Conservation (phyloP, 1,140 invertebrate genomes). For the Anadara kagoshimensis region DNA sequence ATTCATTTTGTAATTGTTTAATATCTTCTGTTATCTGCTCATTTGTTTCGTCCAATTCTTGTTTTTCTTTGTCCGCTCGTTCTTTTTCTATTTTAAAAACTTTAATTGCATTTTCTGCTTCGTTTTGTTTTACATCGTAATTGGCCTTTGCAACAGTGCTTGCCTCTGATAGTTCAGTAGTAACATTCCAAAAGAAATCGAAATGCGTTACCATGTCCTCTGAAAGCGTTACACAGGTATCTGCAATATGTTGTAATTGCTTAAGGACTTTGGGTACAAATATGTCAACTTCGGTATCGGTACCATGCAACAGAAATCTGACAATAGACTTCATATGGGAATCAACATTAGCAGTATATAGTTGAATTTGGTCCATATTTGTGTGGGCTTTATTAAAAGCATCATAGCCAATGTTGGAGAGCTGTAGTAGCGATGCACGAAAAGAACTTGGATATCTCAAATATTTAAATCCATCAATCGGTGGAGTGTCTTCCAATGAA, state of each 20-base stretch:
- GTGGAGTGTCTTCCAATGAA: background rate
- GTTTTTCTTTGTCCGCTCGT: background rate
- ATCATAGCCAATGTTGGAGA: constrained; percentile 9
- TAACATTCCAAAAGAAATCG: background rate
- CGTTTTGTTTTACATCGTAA: constrained; percentile 9
- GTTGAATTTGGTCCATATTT: constrained; percentile 27
- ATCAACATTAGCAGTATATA: constrained; percentile 11
- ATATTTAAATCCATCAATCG: constrained; percentile 14
- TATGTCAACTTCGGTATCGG: background rate
- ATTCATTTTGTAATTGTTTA: constrained; percentile 3
- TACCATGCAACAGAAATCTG: constrained; percentile 4
- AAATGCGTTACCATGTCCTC: constrained; percentile 4
- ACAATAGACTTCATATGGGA: constrained; percentile 8
- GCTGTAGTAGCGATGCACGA: constrained; percentile 11
- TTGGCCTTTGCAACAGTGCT: background rate
- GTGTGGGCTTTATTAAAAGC: constrained; percentile 23
- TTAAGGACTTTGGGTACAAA: constrained; percentile 11
- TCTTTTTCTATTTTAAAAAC: background rate
- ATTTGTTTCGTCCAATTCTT: background rate
- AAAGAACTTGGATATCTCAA: constrained; percentile 18
- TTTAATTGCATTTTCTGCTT: constrained; percentile 8
- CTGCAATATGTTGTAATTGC: constrained; percentile 13
- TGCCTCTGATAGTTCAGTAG: constrained; percentile 8
- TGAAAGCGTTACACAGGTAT: constrained; percentile 1
- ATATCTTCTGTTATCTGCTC: background rate